Evolutionary conservation across 1,140 invertebrate genomes (phyloP), one percentile per base, ranked within the genome.

Genomic region (Drosophila lini): DNA sequence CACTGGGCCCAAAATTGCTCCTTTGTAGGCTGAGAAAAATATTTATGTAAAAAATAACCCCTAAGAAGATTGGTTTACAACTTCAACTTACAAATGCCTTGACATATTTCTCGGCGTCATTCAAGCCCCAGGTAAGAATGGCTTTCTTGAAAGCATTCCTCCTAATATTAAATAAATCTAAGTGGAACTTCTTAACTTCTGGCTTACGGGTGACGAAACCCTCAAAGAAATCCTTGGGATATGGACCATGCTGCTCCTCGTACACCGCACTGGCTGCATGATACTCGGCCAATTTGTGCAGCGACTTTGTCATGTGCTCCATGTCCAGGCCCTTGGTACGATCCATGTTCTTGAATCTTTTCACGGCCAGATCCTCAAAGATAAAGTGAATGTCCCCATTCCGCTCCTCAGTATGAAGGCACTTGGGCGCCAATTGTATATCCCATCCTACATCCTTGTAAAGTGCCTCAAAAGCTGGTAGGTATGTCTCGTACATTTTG

Each of bases 261-360:
- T 90, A 88, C 2, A 91, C 81, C 0, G 76, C 71, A 53, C 94
- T 93, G 6, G 93, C 86, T 0, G 94, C 94, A 79, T 95, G 94
- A 65, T 94, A 94, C 60, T 88, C 93, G 0, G 93, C 94, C 47
- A 95, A 60, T 58, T 94, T 93, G 3, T 90, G 88, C 22, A 95
- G 67, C 3, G 94, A 93, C 9, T 93, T 40, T 34, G 92, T 80
- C 64, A 92, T 92, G 52, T 95, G 94, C 4, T 89, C 62, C 58
- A 94, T 64, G 75, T 95, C 94, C 50, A 95, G 84, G 3, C 94
- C 94, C 22, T 89, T 70, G 11, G 93, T 81, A 31, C 94, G 92
- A 79, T 94, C 86, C 2, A 93, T 91, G 42, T 91, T 89, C 22
- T 13, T 34, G 11, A 75, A 91, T 0, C 64, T 58, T 11, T 65